phyloP scores from a whole-genome alignment of 1,140 invertebrate genomes.

The Tetramorium alpestre region DNA sequence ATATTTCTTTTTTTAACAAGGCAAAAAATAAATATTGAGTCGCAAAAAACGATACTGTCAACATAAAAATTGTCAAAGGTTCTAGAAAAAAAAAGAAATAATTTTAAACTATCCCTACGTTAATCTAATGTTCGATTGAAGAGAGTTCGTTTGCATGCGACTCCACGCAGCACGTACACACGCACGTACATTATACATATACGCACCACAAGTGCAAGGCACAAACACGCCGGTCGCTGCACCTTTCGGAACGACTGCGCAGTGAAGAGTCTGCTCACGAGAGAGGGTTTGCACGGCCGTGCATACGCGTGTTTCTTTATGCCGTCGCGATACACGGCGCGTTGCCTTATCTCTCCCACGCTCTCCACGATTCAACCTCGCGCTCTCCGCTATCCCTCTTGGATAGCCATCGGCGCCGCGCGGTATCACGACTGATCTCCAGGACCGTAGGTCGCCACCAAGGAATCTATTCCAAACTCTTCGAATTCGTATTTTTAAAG shows the following conservation, averaged over 20 bases:
- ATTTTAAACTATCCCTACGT: not conserved
- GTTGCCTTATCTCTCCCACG: conserved; percentile 61
- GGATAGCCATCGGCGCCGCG: not conserved
- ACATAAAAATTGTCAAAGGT: not conserved
- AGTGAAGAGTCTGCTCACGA: conserved; percentile 65
- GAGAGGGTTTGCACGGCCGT: conserved; percentile 34
- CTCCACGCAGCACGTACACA: not conserved
- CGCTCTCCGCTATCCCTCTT: conserved; percentile 53
- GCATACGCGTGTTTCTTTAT: conserved; percentile 67
- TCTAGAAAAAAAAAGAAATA: not conserved
- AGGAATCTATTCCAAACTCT: not conserved
- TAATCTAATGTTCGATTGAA: not conserved
- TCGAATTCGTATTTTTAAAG: not conserved
- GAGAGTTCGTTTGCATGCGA: not conserved
- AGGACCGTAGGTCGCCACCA: conserved; percentile 64
- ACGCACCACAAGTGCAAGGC: conserved; percentile 20
- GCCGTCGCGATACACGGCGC: not conserved
- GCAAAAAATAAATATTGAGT: not conserved
- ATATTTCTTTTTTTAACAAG: not conserved
- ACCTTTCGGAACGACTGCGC: conserved; percentile 70
- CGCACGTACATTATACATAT: too few species aligned
- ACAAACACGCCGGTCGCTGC: conserved; percentile 63
- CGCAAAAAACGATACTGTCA: not conserved
- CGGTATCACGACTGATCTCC: conserved; percentile 6
- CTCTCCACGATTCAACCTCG: conserved; percentile 55